Conservation (phyloP, 2,113 vertebrate species). For the Notechis scutatus region DNA sequence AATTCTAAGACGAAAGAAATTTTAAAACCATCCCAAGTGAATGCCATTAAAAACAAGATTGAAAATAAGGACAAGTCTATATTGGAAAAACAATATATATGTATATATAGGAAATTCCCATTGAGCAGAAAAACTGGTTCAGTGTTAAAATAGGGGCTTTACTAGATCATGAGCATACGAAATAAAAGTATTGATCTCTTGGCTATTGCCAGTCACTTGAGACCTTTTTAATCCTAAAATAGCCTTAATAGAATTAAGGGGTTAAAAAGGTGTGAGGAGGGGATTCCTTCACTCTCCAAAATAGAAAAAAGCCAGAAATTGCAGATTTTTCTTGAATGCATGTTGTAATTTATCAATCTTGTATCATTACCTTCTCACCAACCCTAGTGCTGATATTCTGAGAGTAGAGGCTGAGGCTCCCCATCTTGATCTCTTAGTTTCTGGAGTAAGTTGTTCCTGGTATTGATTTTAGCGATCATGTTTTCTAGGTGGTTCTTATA, state of each 20-base stretch:
- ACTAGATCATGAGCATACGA: not conserved
- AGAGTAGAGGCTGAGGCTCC: too few species aligned
- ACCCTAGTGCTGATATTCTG: too few species aligned
- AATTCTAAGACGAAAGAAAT: not conserved
- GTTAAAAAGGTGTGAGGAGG: not conserved
- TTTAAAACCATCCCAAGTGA: slow-evolving; percentile 22
- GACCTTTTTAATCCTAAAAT: not conserved
- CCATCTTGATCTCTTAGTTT: too few species aligned
- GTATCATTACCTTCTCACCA: not conserved
- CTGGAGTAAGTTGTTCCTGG: too few species aligned
- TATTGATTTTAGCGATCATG: too few species aligned
- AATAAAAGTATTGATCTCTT: not conserved
- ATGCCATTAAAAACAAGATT: slow-evolving; percentile 8
- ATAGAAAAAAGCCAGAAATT: not conserved
- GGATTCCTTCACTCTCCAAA: not conserved
- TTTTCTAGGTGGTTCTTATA: too few species aligned
- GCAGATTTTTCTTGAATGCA: not conserved
- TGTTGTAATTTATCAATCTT: not conserved
- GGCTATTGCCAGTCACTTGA: not conserved
- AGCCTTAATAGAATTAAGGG: not conserved
- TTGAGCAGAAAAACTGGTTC: not conserved
- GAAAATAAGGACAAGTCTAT: not conserved
- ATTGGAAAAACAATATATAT: not conserved
- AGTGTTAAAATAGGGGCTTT: not conserved
- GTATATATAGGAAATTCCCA: not conserved